Conservation (phyloP, 2,113 vertebrate genomes). For the Hiodon tergisus region DNA sequence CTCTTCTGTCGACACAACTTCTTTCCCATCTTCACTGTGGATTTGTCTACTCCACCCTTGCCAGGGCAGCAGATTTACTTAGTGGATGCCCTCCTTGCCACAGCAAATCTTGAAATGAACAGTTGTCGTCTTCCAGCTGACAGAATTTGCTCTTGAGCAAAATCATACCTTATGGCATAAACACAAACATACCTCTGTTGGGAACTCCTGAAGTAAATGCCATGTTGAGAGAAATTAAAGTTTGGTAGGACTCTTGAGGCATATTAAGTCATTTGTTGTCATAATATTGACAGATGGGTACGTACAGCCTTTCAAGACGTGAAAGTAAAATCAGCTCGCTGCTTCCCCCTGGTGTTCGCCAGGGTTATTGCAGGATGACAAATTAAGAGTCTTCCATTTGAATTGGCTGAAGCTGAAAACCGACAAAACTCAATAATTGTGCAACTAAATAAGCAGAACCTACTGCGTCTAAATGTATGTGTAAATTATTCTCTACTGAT, state of each 20-base stretch:
- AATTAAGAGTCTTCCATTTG: too few relatives aligned
- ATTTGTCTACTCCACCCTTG: not conserved
- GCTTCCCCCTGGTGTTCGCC: conserved; percentile 4
- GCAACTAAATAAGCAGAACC: too few relatives aligned
- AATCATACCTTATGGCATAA: not conserved
- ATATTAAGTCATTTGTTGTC: not conserved
- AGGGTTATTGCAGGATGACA: not conserved
- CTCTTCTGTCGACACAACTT: not conserved
- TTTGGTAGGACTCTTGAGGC: not conserved
- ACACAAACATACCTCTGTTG: not conserved
- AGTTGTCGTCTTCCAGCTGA: not conserved
- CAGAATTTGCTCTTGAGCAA: not conserved
- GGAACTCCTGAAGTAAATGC: not conserved
- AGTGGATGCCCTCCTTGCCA: not conserved
- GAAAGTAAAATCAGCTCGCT: conserved; percentile 14
- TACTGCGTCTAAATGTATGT: not conserved
- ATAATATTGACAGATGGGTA: not conserved
- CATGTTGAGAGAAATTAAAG: not conserved
- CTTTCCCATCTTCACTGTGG: not conserved
- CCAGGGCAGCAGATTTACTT: too few relatives aligned
- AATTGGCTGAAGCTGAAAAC: too few relatives aligned
- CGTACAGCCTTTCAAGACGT: not conserved
- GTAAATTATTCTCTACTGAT: too few relatives aligned
- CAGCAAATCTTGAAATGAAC: not conserved
- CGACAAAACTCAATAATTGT: too few relatives aligned